phyloP scores from a whole-genome alignment of 2,888 invertebrate species.

The Mayetiola destructor region DNA sequence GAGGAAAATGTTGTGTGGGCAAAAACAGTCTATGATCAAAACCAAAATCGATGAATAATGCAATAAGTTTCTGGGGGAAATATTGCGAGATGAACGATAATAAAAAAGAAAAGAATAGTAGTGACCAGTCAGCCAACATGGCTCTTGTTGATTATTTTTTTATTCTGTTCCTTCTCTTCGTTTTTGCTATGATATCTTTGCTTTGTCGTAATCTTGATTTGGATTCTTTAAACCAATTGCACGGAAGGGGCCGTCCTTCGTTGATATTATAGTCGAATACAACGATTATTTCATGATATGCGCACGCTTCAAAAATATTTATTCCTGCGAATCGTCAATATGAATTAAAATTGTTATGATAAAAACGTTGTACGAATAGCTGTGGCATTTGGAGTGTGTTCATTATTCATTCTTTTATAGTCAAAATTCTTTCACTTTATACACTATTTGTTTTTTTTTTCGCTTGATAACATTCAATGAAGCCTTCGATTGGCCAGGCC shows the following conservation, averaged over 20 bases:
- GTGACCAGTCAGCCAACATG: too few species aligned
- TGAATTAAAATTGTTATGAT: not conserved
- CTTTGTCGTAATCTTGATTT: conserved; percentile 1
- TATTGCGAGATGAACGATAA: not conserved
- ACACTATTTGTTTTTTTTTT: not conserved
- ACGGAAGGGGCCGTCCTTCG: conserved; percentile 4
- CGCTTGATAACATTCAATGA: not conserved
- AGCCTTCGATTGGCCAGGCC: not conserved
- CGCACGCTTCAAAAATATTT: not conserved
- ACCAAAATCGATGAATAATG: not conserved
- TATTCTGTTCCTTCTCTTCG: too few species aligned
- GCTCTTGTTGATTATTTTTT: too few species aligned
- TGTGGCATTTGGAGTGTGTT: not conserved
- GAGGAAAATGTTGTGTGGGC: too few species aligned
- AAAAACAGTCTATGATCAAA: not conserved
- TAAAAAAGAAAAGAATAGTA: not conserved
- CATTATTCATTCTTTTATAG: too few species aligned
- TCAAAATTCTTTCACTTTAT: not conserved
- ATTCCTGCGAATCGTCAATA: not conserved
- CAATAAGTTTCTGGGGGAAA: not conserved
- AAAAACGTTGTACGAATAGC: not conserved
- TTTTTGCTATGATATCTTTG: not conserved
- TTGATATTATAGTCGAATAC: not conserved
- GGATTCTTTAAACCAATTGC: conserved; percentile 4
- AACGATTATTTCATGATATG: not conserved